These are phyloP conservation scores for Agrotis clavis DNA, from an alignment of 2,888 invertebrate species.

Conservation along the genomic window DNA sequence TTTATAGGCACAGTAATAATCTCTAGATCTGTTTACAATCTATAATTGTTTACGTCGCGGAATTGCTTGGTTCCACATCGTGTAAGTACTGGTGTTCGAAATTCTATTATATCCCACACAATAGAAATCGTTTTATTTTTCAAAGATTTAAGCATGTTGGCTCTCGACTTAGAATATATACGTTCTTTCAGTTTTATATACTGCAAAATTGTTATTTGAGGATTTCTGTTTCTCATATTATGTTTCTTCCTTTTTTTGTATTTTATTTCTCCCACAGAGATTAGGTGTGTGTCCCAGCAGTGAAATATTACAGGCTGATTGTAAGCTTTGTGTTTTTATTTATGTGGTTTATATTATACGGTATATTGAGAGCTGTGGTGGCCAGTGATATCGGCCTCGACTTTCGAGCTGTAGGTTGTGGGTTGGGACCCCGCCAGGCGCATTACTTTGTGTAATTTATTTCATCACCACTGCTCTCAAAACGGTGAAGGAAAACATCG, in stretches of 20 bases:
- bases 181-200: slow-evolving; percentile 51
- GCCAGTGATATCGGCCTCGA: no score
- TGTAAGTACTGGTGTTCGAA: slow-evolving; percentile 42
- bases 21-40: slow-evolving; percentile 29
- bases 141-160: slow-evolving; percentile 54
- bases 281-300: no score
- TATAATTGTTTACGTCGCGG: slow-evolving; percentile 55
- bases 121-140: slow-evolving; percentile 60
- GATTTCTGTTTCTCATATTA: slow-evolving; percentile 27
- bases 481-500: no score
- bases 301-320: no score
- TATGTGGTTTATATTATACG: neutral
- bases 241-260: slow-evolving; percentile 4
- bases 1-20: slow-evolving; percentile 15
- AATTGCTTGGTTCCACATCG: slow-evolving; percentile 37
- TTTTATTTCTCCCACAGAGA: no score
- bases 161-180: slow-evolving; percentile 23
- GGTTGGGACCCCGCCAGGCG: no score
- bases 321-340: neutral
- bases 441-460: no score
- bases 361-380: no score
- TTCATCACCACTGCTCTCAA: no score
- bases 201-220: slow-evolving; percentile 60
- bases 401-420: no score
- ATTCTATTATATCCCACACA: slow-evolving; percentile 63